A percentile compares a stretch with the other conserved stretches of the same genome.
Conservation (phyloP, 2,888 invertebrate species). For the Aphodius sticticus region DNA sequence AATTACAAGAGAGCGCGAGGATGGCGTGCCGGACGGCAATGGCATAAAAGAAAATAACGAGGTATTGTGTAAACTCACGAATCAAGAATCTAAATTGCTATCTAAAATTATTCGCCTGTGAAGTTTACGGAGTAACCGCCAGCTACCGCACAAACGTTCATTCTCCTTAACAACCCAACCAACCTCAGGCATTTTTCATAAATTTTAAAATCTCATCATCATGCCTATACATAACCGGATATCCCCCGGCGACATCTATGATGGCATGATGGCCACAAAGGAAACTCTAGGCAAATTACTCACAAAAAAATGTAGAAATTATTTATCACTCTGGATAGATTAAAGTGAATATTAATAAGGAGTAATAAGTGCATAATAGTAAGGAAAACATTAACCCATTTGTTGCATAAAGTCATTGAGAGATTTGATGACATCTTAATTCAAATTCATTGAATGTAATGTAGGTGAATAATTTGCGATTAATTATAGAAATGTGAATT, state of each 20-base stretch:
- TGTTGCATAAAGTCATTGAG: no score
- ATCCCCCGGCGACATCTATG: neutral
- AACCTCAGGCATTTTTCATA: neutral
- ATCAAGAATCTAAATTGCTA: slow-evolving; percentile 4
- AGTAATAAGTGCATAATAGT: no score
- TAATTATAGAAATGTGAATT: no score
- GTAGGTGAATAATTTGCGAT: no score
- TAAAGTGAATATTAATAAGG: no score
- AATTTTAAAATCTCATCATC: neutral
- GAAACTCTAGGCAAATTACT: no score
- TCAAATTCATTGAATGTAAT: no score
- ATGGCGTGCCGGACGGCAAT: neutral
- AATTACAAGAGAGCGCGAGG: neutral
- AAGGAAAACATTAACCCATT: no score
- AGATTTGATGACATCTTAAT: no score
- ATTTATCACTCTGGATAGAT: no score
- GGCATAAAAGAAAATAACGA: neutral
- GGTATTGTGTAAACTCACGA: neutral
- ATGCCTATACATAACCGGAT: neutral
- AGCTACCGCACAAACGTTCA: neutral
- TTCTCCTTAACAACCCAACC: neutral
- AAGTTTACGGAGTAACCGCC: neutral
- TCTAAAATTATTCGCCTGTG: neutral
- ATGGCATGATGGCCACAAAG: neutral
- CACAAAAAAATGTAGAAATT: no score